A percentile compares a stretch with the other conserved stretches of the same genome.
phyloP scores from a whole-genome alignment of 1,140 invertebrate species.

The Cydia pomonella region DNA sequence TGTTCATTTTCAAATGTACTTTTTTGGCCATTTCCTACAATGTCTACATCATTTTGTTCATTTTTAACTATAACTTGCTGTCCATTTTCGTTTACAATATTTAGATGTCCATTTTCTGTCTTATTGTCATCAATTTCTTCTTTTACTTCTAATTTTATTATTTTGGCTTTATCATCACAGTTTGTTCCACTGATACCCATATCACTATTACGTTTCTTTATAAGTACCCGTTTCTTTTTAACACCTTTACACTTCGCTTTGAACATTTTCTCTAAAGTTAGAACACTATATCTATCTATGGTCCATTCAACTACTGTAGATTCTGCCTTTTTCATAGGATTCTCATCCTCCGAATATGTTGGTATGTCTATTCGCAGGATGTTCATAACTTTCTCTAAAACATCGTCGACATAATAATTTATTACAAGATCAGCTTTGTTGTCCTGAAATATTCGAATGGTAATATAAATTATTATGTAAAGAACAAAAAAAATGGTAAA shows the following conservation, averaged over 20 bases:
- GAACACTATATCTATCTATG: conserved; percentile 60
- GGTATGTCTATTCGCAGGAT: conserved; percentile 87
- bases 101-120: conserved; percentile 24
- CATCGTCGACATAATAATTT: conserved; percentile 93
- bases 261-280: conserved; percentile 64
- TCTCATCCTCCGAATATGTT: conserved; percentile 84
- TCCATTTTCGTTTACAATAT: conserved; percentile 32
- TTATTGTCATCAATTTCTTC: conserved; percentile 42
- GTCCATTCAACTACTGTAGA: conserved; percentile 65
- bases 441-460: conserved; percentile 84
- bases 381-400: conserved; percentile 89
- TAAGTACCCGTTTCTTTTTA: conserved; percentile 65
- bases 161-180: conserved; percentile 56
- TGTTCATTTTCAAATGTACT: not conserved
- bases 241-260: conserved; percentile 73
- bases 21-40: conserved; percentile 32
- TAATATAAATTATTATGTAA: conserved; percentile 34
- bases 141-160: conserved; percentile 61
- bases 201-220: conserved; percentile 64
- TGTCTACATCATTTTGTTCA: too few relatives aligned
- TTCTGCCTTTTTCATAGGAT: conserved; percentile 84
- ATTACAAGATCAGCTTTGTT: conserved; percentile 95
- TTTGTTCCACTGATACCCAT: conserved; percentile 35
- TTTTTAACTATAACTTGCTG: not conserved
- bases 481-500: conserved; percentile 32